Evolutionary conservation across 2,888 invertebrate genomes (phyloP).

Genomic region (Volucella zonaria): DNA sequence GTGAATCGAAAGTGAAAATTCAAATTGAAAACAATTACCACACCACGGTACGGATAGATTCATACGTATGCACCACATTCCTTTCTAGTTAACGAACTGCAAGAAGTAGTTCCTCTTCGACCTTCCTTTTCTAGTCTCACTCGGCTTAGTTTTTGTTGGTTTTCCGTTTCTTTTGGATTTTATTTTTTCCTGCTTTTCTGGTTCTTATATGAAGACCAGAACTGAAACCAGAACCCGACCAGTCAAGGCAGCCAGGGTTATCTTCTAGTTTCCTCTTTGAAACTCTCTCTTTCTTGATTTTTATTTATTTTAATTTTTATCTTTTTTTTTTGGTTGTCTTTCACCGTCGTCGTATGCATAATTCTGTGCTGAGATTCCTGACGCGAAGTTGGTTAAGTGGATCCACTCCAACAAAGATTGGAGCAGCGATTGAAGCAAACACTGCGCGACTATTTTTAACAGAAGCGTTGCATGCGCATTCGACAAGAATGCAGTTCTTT

Average conservation of each 20-base stretch:
- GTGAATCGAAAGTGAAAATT: constrained; percentile 73
- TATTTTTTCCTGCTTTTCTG: constrained; percentile 17
- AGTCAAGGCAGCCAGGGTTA: constrained; percentile 22
- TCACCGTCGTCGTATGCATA: constrained; percentile 36
- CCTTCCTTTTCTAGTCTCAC: constrained; percentile 38
- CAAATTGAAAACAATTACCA: constrained; percentile 61
- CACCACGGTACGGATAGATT: constrained; percentile 20
- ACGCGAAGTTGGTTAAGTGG: constrained; percentile 66
- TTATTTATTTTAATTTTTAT: constrained; percentile 4
- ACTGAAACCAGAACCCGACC: neutral
- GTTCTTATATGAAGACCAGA: neutral
- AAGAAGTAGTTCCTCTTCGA: constrained; percentile 27
- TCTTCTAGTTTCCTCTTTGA: constrained; percentile 41
- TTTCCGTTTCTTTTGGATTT: constrained; percentile 29
- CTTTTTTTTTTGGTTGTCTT: too few species aligned
- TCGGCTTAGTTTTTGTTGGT: constrained; percentile 16
- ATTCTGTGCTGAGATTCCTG: constrained; percentile 36
- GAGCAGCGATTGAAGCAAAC: constrained; percentile 16
- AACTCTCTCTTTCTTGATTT: constrained; percentile 42
- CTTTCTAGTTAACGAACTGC: constrained; percentile 67
- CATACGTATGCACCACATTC: constrained; percentile 51
- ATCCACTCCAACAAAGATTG: constrained; percentile 46
- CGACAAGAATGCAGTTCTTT: constrained; percentile 68
- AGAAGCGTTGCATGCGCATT: constrained; percentile 69
- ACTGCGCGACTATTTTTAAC: constrained; percentile 68